Base-by-base conservation (phyloP, 2,797 vertebrate species). In the Dryobates pubescens region DNA sequence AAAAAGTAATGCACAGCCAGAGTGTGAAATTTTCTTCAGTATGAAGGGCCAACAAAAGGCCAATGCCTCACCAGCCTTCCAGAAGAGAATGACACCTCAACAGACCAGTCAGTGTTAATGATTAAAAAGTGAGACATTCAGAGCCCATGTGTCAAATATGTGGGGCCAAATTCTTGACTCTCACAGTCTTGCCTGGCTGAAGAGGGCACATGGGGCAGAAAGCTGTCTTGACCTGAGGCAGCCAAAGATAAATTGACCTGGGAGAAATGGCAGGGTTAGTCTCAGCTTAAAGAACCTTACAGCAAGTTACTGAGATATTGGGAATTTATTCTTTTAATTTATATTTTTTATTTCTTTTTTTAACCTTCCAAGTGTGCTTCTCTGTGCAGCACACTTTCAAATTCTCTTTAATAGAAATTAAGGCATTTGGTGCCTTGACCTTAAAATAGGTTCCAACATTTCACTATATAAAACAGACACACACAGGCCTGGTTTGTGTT, bases 131-230 rank as follows among this genome's bases (percentile, higher is more conserved):
- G 20, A 84, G 86, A 93, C 56, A 88, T 95, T 93, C 83, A 86
- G 90, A 93, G 24, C 77, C 26, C 72, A 77, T 65, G 81, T 91
- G 94, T 91, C 81, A 95, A 95, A 88, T 59, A 84, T 6, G 38
- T 71, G n/a, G 64, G 81, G 74, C 36, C 84, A 69, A 68, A 92
- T 94, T 86, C 86, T 79, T 91, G 75, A 90, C 65, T 65, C 70
- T 73, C 78, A 76, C 71, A 84, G 68, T 58, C 54, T 74, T 93
- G 49, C 30, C 54, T 82, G 78, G 41, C 11, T 82, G 83, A 82
- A 76, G 71, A 78, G 71, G 54, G 16, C 49, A 54, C 9, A 51
- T 11, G 73, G 64, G 41, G 64, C 26, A 84, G 51, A 92, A 92
- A 82, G 4, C 30, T 89, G 34, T 24, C 57, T 86, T 90, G 68